phyloP scores from a whole-genome alignment of 2,113 vertebrate genomes.

The Haplochromis vanheusdeni region DNA sequence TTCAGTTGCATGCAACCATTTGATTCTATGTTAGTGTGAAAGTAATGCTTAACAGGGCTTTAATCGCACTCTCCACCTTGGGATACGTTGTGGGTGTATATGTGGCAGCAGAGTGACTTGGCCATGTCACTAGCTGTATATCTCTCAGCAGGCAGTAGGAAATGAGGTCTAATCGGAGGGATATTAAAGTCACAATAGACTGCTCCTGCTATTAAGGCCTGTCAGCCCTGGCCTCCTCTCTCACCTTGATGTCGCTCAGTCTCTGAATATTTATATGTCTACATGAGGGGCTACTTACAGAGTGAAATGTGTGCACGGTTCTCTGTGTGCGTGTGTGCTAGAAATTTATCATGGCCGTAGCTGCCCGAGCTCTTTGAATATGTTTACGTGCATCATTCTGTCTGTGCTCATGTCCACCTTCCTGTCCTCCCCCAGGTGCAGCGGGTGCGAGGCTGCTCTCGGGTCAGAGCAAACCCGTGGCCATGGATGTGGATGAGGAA shows the following conservation, averaged over 20 bases:
- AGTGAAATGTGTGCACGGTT: constrained; percentile 5
- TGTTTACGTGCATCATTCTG: background rate
- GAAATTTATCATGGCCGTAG: background rate
- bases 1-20: background rate
- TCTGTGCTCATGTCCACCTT: constrained; percentile 20
- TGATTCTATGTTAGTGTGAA: constrained; percentile 11
- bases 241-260: constrained; percentile 61
- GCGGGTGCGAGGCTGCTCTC: constrained; percentile 67
- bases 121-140: constrained; percentile 62
- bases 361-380: constrained; percentile 8
- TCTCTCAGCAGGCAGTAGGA: constrained; percentile 56
- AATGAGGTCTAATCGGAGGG: constrained; percentile 68
- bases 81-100: constrained; percentile 12
- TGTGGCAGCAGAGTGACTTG: constrained; percentile 37
- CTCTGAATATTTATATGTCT: constrained; percentile 70
- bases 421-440: constrained; percentile 74
- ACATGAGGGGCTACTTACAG: constrained; percentile 34
- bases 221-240: constrained; percentile 63
- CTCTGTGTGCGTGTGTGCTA: background rate
- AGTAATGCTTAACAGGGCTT: constrained; percentile 26
- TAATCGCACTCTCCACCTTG: constrained; percentile 37
- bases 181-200: constrained; percentile 75
- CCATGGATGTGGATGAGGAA: constrained; percentile 91
- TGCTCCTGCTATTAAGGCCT: constrained; percentile 68
- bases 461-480: constrained; percentile 71